Conservation (phyloP, 2,113 vertebrate species). For the Lampris megalopsis region DNA sequence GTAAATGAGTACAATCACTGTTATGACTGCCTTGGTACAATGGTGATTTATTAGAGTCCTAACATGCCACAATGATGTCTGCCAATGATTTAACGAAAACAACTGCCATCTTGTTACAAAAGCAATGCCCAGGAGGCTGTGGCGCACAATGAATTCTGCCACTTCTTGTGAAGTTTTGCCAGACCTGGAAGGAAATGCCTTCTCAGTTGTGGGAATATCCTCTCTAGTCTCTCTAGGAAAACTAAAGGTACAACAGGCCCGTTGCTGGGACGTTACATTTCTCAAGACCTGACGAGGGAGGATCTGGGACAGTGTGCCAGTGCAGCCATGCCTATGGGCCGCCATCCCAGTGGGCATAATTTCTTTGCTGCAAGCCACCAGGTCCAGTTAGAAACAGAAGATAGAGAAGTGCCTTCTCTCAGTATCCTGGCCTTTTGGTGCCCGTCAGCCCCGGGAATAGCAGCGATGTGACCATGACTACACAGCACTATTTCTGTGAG, state of each 20-base stretch:
- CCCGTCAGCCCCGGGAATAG: conserved; percentile 76
- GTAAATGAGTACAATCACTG: too few relatives aligned
- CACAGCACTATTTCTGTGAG: conserved; percentile 80
- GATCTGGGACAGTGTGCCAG: conserved; percentile 36
- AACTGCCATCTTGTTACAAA: not conserved
- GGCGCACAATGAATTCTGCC: conserved; percentile 31
- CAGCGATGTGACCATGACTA: conserved; percentile 81
- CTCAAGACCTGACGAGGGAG: conserved; percentile 56
- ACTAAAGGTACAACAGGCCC: not conserved
- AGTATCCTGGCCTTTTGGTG: conserved; percentile 59
- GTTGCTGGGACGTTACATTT: too few relatives aligned
- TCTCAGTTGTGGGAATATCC: conserved; percentile 34
- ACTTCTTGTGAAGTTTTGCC: conserved; percentile 34
- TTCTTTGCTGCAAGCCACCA: conserved; percentile 49
- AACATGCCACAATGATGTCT: not conserved
- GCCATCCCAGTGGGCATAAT: conserved; percentile 10
- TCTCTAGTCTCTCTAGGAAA: conserved; percentile 40
- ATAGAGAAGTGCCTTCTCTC: conserved; percentile 58
- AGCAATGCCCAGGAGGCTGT: conserved; percentile 9
- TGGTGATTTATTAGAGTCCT: not conserved
- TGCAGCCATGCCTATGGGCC: conserved; percentile 35
- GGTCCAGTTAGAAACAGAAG: conserved; percentile 37
- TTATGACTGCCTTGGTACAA: too few relatives aligned
- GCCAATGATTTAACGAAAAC: conserved; percentile 15
- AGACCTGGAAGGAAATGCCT: conserved; percentile 49